Percentiles rank a stretch among this genome's conserved stretches.
phyloP scores from a whole-genome alignment of 2,888 invertebrate species.

The Drosophila acutilabella region DNA sequence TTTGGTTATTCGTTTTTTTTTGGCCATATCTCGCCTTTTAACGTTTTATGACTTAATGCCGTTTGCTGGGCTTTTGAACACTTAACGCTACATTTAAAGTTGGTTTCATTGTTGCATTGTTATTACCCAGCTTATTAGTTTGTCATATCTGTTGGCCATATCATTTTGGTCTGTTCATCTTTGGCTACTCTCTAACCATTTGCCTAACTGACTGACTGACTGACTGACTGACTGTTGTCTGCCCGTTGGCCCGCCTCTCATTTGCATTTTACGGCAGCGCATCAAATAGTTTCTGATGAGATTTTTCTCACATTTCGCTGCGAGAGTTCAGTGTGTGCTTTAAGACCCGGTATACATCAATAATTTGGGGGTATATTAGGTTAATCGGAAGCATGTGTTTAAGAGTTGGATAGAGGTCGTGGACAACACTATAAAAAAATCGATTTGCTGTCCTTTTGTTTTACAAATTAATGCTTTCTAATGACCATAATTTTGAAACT shows the following conservation, averaged over 20 bases:
- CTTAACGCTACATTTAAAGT: conserved; percentile 78
- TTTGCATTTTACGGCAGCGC: conserved; percentile 71
- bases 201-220: too few species aligned
- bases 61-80: conserved; percentile 75
- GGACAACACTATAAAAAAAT: too few species aligned
- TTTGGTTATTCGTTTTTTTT: conserved; percentile 47
- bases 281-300: conserved; percentile 52
- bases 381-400: too few species aligned
- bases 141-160: conserved; percentile 57
- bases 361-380: too few species aligned
- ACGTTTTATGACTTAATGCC: conserved; percentile 79
- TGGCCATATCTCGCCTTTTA: conserved; percentile 61
- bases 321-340: conserved; percentile 28
- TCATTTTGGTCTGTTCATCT: conserved; percentile 30
- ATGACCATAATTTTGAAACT: too few species aligned
- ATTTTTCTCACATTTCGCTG: conserved; percentile 73
- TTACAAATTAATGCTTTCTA: too few species aligned
- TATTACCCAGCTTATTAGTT: conserved; percentile 68
- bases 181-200: conserved; percentile 31
- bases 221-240: not conserved
- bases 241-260: conserved; percentile 16
- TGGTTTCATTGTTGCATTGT: conserved; percentile 46
- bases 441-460: too few species aligned
- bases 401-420: too few species aligned
- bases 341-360: conserved; percentile 22